Percentiles rank a stretch among this genome's conserved stretches.
Conservation (phyloP, 2,113 vertebrate species). For the Chaetura pelagica region DNA sequence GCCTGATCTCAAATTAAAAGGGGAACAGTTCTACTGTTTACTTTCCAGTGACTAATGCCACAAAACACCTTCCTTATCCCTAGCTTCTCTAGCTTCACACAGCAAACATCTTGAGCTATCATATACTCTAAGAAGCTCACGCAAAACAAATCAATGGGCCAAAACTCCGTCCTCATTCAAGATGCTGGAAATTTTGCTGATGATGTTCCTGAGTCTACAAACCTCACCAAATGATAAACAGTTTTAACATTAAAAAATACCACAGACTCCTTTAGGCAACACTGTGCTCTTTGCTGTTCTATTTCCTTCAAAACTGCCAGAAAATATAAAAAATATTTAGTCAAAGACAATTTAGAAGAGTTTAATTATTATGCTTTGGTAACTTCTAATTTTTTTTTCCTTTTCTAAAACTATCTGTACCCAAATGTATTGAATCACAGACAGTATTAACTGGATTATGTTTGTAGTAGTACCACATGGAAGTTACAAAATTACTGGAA, state of each 20-base stretch:
- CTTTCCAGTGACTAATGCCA: constrained; percentile 44
- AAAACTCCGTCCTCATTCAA: neutral
- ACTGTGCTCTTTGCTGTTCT: neutral
- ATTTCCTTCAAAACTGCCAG: neutral
- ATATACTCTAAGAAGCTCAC: neutral
- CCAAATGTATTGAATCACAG: neutral
- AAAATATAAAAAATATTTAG: neutral
- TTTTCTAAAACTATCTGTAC: neutral
- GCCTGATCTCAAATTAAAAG: neutral
- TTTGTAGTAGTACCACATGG: neutral
- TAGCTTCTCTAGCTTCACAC: constrained; percentile 40
- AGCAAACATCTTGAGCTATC: constrained; percentile 14
- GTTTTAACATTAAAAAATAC: neutral
- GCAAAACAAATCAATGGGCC: neutral
- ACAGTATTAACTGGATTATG: neutral
- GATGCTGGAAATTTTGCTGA: neutral
- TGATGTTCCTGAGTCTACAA: neutral
- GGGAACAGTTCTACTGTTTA: constrained; percentile 13
- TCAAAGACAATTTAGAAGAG: neutral
- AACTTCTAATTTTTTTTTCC: neutral
- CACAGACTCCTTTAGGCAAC: neutral
- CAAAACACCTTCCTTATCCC: constrained; percentile 38
- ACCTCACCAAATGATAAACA: neutral
- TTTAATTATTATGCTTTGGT: neutral
- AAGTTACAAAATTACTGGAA: neutral